Evolutionary conservation across 1,140 invertebrate genomes (phyloP).

Genomic region (Acromyrmex echinatior): DNA sequence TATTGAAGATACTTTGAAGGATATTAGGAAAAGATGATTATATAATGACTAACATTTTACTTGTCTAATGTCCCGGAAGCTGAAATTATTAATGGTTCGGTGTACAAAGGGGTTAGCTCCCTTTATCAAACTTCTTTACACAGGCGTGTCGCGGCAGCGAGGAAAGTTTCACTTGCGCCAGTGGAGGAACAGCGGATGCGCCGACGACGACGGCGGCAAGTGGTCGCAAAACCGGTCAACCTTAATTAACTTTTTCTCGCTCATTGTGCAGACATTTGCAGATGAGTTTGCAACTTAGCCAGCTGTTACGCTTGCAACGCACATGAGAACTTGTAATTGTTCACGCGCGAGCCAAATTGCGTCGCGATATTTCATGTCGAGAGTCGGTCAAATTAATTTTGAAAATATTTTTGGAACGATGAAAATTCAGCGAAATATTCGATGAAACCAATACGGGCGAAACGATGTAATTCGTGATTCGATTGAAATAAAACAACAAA

Average conservation of each 20-base stretch:
- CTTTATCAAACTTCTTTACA: conserved; percentile 40
- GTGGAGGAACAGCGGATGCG: background rate
- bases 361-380: background rate
- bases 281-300: conserved; percentile 33
- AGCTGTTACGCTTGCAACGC: background rate
- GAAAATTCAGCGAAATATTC: background rate
- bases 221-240: conserved; percentile 15
- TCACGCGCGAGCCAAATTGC: background rate
- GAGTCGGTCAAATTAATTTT: conserved; percentile 8
- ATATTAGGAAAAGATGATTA: background rate
- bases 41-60: background rate
- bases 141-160: background rate
- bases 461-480: background rate
- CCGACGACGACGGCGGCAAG: background rate
- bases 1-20: background rate
- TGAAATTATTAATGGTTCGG: conserved; percentile 17
- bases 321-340: background rate
- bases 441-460: background rate
- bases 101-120: background rate
- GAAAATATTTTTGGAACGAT: background rate
- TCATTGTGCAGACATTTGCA: conserved; percentile 13
- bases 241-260: conserved; percentile 56
- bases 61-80: conserved; percentile 6
- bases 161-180: conserved; percentile 26
- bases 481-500: conserved; percentile 20